These are phyloP conservation scores for Leucania comma DNA, from an alignment of 2,888 invertebrate genomes.

Conservation along the genomic window DNA sequence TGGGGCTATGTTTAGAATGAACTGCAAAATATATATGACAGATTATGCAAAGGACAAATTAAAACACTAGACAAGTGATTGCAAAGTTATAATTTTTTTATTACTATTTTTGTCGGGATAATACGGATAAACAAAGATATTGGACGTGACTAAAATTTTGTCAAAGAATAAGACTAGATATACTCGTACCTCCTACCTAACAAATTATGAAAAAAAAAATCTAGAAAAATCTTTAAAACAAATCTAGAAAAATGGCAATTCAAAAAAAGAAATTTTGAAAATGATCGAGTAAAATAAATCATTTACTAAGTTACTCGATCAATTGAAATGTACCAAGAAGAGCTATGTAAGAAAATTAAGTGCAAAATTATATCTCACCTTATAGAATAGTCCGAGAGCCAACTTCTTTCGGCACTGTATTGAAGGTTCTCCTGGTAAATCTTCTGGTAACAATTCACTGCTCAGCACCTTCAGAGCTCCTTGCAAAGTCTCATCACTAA, in stretches of 20 bases:
- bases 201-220: too few relatives aligned
- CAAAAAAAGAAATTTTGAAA: neutral
- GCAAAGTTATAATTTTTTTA: too few relatives aligned
- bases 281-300: too few relatives aligned
- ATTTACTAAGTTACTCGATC: too few relatives aligned
- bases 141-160: neutral
- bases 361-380: constrained; percentile 87
- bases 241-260: too few relatives aligned
- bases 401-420: constrained; percentile 93
- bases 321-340: neutral
- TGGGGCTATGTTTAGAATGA: constrained; percentile 89
- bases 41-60: too few relatives aligned
- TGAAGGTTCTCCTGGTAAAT: constrained; percentile 92
- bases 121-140: neutral
- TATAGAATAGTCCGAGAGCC: constrained; percentile 94
- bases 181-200: neutral
- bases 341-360: neutral
- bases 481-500: constrained; percentile 82
- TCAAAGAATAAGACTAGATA: neutral
- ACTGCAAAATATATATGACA: constrained; percentile 85
- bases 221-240: too few relatives aligned
- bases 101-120: neutral
- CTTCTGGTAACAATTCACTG: constrained; percentile 92
- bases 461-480: constrained; percentile 88
- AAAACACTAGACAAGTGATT: neutral